These are phyloP conservation scores for Melanitta fusca DNA, from an alignment of 2,797 vertebrate genomes.

Conservation along the genomic window DNA sequence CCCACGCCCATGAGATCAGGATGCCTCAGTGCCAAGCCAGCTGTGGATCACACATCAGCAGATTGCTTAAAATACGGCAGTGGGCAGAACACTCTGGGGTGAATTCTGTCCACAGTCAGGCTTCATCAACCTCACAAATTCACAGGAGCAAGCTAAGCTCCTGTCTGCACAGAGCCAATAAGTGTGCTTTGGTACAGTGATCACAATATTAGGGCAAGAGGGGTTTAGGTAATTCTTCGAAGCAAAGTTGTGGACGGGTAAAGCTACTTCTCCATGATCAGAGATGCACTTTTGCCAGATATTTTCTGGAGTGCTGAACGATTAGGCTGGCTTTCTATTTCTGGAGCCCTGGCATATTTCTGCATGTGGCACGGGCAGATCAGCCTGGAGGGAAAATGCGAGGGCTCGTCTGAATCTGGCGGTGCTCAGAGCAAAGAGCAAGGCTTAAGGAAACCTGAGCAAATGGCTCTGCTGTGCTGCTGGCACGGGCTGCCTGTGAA, in stretches of 20 bases:
- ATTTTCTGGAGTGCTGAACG: background rate
- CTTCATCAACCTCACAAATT: background rate
- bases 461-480: background rate
- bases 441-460: background rate
- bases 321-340: background rate
- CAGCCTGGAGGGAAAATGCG: background rate
- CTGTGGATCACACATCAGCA: background rate
- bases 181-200: background rate
- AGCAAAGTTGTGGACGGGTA: background rate
- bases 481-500: background rate
- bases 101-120: background rate
- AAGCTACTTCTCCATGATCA: background rate
- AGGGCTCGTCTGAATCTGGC: background rate
- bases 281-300: background rate
- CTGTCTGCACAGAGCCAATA: background rate
- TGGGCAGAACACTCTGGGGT: background rate
- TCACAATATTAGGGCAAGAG: background rate
- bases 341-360: background rate
- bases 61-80: background rate
- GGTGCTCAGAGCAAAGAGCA: background rate
- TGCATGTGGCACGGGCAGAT: background rate
- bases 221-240: background rate
- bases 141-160: background rate
- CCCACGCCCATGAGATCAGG: background rate
- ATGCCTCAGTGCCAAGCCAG: background rate